Base-by-base conservation (phyloP, 2,888 invertebrate species). In the Rhopalosiphum nymphaeae region DNA sequence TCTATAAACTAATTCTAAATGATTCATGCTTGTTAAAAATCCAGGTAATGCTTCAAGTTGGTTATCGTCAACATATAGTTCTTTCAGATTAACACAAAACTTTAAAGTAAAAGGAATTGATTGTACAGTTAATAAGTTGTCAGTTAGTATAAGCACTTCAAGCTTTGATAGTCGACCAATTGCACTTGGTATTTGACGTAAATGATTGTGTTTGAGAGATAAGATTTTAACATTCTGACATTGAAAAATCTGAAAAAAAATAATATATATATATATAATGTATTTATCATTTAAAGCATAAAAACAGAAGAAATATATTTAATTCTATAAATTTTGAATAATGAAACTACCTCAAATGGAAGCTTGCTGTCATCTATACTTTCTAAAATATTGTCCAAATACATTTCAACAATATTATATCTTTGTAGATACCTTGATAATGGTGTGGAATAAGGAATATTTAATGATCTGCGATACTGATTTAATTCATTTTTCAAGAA, bases 11-110 rank as follows among this genome's bases (percentile, higher is more conserved):
- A 96, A 96, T 92, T 95, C 95, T 36, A 96, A 95, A 91, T 95
- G 95, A 9, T 95, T 95, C 96, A 96, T 96, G 89, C 95, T 95
- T 61, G 96, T 95, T 67, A 96, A 95, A 95, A 96, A 96, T 21
- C 96, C 96, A 49, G 96, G 96, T 56, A 96, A 95, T 9, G 96
- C 96, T 95, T 96, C 96, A 53, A 96, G 95, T 36, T 96, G 95
- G 95, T 96, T 96, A 95, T 96, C 96, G 95, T 96, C 96, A 26
- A 96, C 95, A 88, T 96, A 95, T 5, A 96, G 95, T 26, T 96
- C 96, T 93, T 95, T 95, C 7, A 96, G 95, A 29, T 95, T 95
- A 16, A 91, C 95, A 95, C 96, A 96, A 95, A 96, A 96, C 9
- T 95, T 96, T 56, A 96, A 95, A 16, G 96, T 96, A 95, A 95